Conservation (phyloP, 2,113 vertebrate genomes). For the Turnix velox region DNA sequence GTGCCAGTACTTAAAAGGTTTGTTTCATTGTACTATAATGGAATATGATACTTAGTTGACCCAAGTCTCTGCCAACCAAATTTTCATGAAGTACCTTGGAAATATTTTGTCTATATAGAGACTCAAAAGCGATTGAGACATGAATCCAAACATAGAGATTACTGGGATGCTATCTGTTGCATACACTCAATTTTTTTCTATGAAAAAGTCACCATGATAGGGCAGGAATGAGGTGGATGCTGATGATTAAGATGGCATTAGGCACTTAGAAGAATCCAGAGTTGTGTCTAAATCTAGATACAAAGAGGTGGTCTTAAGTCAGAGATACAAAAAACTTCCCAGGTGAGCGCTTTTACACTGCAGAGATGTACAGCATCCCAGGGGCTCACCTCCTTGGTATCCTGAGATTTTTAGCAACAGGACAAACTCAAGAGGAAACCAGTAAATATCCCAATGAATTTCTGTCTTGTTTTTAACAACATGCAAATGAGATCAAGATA, state of each 20-base stretch:
- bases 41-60: background rate
- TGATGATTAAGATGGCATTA: background rate
- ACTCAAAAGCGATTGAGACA: background rate
- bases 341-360: accelerated
- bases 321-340: background rate
- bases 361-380: background rate
- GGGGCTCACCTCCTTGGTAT: background rate
- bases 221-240: background rate
- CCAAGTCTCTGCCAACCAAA: background rate
- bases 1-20: background rate
- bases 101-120: background rate
- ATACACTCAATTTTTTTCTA: background rate
- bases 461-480: background rate
- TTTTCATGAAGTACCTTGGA: background rate
- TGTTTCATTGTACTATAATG: background rate
- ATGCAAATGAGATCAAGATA: accelerated
- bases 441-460: background rate
- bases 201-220: background rate
- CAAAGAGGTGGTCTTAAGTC: background rate
- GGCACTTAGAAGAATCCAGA: background rate
- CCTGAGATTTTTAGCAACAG: background rate
- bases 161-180: background rate
- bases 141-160: background rate
- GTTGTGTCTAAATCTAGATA: background rate
- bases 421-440: background rate